Conservation (phyloP, 2,797 vertebrate species). For the Aeoliscus strigatus region DNA sequence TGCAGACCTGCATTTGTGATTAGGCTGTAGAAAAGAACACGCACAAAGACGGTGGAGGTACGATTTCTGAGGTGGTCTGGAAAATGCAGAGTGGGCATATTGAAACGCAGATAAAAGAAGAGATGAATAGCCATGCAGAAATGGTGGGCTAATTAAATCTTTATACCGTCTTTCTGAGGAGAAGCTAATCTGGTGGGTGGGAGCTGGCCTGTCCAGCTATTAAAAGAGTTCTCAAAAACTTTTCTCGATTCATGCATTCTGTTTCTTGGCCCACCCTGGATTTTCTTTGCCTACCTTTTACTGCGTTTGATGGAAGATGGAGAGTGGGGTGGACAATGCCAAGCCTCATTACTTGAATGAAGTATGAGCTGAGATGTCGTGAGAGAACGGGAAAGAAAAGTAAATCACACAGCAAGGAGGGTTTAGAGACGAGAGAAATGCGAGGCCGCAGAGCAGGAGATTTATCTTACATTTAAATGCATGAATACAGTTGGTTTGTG, state of each 20-base stretch:
- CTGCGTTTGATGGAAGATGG: slow-evolving; percentile 48
- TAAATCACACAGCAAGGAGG: slow-evolving; percentile 52
- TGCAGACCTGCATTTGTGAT: slow-evolving; percentile 45
- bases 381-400: slow-evolving; percentile 18
- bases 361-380: slow-evolving; percentile 33
- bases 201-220: slow-evolving; percentile 45
- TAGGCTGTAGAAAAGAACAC: slow-evolving; percentile 37
- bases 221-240: slow-evolving; percentile 52
- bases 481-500: slow-evolving; percentile 58
- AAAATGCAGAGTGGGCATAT: slow-evolving; percentile 72
- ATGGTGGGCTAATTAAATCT: slow-evolving; percentile 72
- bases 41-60: slow-evolving; percentile 27
- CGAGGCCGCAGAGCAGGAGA: slow-evolving; percentile 19
- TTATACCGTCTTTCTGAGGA: slow-evolving; percentile 61
- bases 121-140: slow-evolving; percentile 48
- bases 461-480: slow-evolving; percentile 55
- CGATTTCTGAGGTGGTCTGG: slow-evolving; percentile 64
- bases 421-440: slow-evolving; percentile 42
- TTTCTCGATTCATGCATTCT: slow-evolving; percentile 50
- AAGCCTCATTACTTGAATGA: slow-evolving; percentile 56
- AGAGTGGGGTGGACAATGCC: slow-evolving; percentile 51
- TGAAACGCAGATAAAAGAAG: slow-evolving; percentile 69
- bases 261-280: slow-evolving; percentile 49
- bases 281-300: slow-evolving; percentile 39
- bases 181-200: slow-evolving; percentile 60